Evolutionary conservation across 2,797 vertebrate genomes (phyloP).

Genomic region (Hapalemur alaotrensis): DNA sequence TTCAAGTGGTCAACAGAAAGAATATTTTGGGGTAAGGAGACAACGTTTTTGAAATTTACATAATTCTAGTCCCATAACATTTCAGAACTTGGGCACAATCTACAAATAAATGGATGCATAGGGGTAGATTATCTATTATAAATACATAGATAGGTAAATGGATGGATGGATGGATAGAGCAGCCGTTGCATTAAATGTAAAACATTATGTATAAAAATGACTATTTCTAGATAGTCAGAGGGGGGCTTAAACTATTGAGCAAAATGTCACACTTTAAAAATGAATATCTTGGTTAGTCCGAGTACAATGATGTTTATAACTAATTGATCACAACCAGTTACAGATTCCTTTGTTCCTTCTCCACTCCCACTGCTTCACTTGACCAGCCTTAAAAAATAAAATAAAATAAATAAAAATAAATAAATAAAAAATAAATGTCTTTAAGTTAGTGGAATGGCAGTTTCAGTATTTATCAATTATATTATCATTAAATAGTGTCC

Average conservation of each 20-base stretch:
- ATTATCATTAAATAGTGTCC: neutral
- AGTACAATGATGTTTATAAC: no score
- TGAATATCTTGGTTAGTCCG: no score
- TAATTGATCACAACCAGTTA: no score
- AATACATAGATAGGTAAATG: neutral
- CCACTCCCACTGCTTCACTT: no score
- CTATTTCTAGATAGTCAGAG: neutral
- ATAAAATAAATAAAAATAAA: no score
- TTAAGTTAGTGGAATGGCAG: neutral
- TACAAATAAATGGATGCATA: neutral
- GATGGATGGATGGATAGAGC: neutral
- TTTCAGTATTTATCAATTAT: neutral
- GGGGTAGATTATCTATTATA: neutral
- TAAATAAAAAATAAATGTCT: neutral
- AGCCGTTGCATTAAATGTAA: neutral
- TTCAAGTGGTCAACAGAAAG: neutral
- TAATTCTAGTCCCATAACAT: neutral
- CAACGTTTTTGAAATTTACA: neutral
- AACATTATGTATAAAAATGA: neutral
- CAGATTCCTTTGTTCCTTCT: no score
- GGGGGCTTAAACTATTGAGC: neutral
- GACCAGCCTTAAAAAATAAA: no score
- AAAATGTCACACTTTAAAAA: neutral
- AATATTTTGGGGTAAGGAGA: neutral
- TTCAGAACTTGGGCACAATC: neutral